Base-by-base conservation (phyloP, 2,113 vertebrate species). In the Atractosteus spatula region DNA sequence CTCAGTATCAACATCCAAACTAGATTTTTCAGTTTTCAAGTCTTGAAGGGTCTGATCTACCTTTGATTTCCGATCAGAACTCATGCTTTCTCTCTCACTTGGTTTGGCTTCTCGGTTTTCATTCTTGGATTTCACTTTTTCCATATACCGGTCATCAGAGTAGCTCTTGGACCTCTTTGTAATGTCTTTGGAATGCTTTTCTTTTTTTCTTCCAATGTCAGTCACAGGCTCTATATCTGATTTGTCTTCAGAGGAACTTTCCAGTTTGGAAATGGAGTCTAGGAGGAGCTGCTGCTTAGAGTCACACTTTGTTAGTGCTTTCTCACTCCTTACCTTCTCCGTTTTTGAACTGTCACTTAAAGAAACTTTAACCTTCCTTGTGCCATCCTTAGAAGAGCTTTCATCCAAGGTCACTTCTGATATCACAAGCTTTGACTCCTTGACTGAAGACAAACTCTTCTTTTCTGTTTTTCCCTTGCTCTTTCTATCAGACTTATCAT, bases 401-500 rank as follows among this genome's bases (percentile, higher is more conserved):
- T 96, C 95, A 7, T 98, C 93, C 55, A 73, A 82, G 13, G 79
- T 72, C 42, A 81, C 85, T 7, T 89, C 89, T 71, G 95, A 94
- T 44, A 81, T 76, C 3, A 79, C 41, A 43, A 74, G 86, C 73
- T 82, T 83, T 41, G 84, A 89, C 68, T 98, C 96, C 87, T 87
- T 94, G 68, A 85, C 79, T 4, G 84, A 81, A 62, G 83, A 74
- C 0, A 88, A 84, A 44, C 82, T 59, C 82, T 94, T 98, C 82
- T 90, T 91, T 66, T 99, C 97, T 63, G 76, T 91, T 86, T 93
- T 92, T 41, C 91, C 86, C 77, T 96, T 98, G n/a, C 78, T 85
- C 80, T 94, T 99, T 71, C 91, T 93, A 79, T 98, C 96, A 7
- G 79, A 70, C 87, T 91, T 96, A 16, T 98, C 96, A 66, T 97